These are phyloP conservation scores for Dolichopus griseipennis DNA, from an alignment of 2,888 invertebrate species.

Conservation along the genomic window DNA sequence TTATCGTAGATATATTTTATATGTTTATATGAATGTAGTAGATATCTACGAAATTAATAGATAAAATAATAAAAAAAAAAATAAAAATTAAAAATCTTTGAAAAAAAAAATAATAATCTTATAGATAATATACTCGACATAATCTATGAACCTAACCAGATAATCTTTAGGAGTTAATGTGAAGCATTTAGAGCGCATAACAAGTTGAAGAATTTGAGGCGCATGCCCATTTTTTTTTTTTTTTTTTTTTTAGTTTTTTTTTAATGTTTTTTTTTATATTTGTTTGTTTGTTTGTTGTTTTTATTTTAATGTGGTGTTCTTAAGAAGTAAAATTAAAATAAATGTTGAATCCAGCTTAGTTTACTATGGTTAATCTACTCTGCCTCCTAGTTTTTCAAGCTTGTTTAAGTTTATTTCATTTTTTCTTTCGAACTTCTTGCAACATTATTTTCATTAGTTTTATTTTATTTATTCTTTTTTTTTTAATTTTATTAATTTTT, in stretches of 20 bases:
- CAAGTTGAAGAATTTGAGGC: conserved; percentile 13
- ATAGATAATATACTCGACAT: neutral
- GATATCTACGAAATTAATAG: too few species aligned
- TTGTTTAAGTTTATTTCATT: neutral
- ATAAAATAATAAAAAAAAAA: too few species aligned
- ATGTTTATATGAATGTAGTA: too few species aligned
- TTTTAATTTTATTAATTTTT: neutral
- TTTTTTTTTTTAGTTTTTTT: neutral
- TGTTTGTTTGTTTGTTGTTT: neutral
- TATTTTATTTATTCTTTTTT: neutral
- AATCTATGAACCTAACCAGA: neutral
- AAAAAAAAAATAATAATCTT: neutral
- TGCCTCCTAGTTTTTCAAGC: neutral
- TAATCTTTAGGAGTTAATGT: conserved; percentile 2
- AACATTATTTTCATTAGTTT: neutral
- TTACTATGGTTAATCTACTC: neutral
- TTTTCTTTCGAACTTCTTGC: too few species aligned
- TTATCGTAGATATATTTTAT: too few species aligned
- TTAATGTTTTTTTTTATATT: neutral
- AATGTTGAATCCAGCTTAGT: neutral
- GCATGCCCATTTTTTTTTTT: conserved; percentile 16
- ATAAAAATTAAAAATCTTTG: too few species aligned
- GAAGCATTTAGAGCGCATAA: neutral
- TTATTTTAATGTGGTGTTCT: neutral
- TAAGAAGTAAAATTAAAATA: neutral